These are phyloP conservation scores for Chaetogeoica ovagalla DNA, from an alignment of 2,888 invertebrate species.

Conservation along the genomic window DNA sequence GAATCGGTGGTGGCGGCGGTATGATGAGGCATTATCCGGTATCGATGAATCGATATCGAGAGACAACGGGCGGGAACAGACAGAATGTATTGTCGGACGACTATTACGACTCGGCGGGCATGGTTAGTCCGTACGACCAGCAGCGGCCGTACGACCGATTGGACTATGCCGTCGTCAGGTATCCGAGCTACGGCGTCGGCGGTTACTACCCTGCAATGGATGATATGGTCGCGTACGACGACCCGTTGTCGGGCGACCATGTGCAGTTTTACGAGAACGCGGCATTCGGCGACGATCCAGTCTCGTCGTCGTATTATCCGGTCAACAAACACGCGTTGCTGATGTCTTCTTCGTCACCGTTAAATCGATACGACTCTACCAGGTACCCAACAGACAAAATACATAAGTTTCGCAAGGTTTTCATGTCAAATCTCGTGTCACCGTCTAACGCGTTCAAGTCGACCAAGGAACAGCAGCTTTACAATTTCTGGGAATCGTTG, in stretches of 20 bases:
- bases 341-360: not conserved
- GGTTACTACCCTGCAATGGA: conserved; percentile 3
- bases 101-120: conserved; percentile 15
- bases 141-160: conserved; percentile 15
- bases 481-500: conserved; percentile 43
- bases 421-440: conserved; percentile 34
- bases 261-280: conserved; percentile 10
- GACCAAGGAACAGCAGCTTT: conserved; percentile 33
- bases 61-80: not conserved
- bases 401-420: conserved; percentile 42
- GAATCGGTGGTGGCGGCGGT: not conserved
- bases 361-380: not conserved
- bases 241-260: not conserved
- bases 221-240: not conserved
- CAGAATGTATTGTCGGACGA: conserved; percentile 25
- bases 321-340: not conserved
- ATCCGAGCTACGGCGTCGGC: conserved; percentile 27
- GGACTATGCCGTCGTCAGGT: conserved; percentile 46
- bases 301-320: not conserved
- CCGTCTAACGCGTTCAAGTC: conserved; percentile 47
- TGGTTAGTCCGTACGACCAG: not conserved
- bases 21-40: conserved; percentile 39
- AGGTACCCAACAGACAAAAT: conserved; percentile 28
- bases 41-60: conserved; percentile 4
- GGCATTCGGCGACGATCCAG: not conserved